Conservation (phyloP, 2,113 vertebrate genomes). For the Neopipo cinnamomea region DNA sequence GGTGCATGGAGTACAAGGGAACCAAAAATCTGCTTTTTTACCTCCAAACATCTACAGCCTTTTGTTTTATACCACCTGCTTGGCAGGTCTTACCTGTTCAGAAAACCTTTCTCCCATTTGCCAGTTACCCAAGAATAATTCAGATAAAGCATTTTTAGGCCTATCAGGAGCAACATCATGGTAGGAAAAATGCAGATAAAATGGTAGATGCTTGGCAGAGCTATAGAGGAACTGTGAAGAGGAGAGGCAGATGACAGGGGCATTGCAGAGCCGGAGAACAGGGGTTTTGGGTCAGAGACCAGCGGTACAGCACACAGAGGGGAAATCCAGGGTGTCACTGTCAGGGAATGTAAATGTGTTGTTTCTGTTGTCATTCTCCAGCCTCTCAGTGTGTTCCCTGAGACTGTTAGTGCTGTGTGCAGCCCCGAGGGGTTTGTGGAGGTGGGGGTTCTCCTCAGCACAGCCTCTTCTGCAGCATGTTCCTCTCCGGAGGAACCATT, state of each 20-base stretch:
- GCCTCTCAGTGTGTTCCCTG: not conserved
- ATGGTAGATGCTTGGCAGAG: not conserved
- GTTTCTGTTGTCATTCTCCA: not conserved
- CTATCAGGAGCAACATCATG: not conserved
- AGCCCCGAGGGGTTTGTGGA: not conserved
- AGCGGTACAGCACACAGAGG: not conserved
- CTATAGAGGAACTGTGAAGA: not conserved
- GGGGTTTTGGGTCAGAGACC: not conserved
- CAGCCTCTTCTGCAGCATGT: not conserved
- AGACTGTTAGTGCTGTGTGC: not conserved
- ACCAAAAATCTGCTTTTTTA: not conserved
- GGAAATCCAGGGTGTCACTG: not conserved
- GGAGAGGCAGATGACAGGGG: not conserved
- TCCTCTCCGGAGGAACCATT: slow-evolving; percentile 11
- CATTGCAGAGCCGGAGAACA: not conserved
- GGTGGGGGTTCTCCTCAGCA: not conserved
- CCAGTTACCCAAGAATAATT: not conserved
- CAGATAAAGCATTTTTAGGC: not conserved
- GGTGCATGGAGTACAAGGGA: not conserved
- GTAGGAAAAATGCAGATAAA: not conserved
- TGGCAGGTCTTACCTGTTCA: not conserved
- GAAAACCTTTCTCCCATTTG: not conserved
- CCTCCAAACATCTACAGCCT: not conserved
- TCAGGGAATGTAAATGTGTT: not conserved
- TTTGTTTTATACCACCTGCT: not conserved